phyloP scores from a whole-genome alignment of 2,113 vertebrate species.

The Marmota monax region DNA sequence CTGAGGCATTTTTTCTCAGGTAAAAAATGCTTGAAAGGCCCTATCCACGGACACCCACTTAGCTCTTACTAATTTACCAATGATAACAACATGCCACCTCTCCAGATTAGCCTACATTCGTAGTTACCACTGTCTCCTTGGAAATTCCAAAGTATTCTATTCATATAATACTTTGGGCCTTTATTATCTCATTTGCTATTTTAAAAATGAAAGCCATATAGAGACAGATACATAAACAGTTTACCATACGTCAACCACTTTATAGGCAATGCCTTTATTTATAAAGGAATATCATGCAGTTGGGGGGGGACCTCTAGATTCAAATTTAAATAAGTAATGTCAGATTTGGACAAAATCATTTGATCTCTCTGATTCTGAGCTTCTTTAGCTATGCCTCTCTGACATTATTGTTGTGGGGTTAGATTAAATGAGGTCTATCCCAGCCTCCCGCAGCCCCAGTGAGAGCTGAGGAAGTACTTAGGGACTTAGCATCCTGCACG shows the following conservation, averaged over 20 bases:
- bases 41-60: not conserved
- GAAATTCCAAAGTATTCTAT: slow-evolving; percentile 12
- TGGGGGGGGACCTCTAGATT: not conserved
- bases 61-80: not conserved
- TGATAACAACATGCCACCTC: slow-evolving; percentile 15
- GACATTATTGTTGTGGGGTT: not conserved
- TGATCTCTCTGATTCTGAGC: not conserved
- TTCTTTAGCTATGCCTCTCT: not conserved
- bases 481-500: not conserved
- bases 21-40: slow-evolving; percentile 8
- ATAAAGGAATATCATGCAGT: not conserved
- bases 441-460: not conserved
- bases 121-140: not conserved
- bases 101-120: not conserved
- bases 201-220: not conserved
- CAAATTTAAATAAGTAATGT: slow-evolving; percentile 31
- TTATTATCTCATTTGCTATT: not conserved
- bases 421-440: not conserved
- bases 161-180: not conserved
- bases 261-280: not conserved
- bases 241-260: not conserved
- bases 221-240: not conserved
- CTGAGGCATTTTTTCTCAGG: not conserved
- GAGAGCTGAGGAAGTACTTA: not conserved
- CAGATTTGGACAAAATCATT: not conserved